Conservation (phyloP, 1,140 invertebrate species). For the Brachionus rubens region DNA sequence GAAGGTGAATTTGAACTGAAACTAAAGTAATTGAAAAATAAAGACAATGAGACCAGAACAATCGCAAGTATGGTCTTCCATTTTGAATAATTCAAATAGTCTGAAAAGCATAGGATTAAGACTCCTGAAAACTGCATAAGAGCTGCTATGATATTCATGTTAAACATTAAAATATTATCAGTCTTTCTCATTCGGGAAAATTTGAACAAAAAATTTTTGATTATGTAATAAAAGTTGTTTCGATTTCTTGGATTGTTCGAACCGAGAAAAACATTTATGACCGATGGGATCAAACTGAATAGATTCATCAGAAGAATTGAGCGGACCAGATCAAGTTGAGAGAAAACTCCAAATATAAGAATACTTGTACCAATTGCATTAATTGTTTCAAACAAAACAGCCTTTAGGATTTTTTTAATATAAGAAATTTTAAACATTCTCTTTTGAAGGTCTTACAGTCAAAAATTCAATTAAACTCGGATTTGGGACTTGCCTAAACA, state of each 20-base stretch:
- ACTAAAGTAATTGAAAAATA: background rate
- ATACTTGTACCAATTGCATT: constrained; percentile 30
- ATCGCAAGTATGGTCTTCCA: constrained; percentile 3
- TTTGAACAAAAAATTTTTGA: constrained; percentile 25
- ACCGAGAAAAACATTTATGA: background rate
- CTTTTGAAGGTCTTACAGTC: background rate
- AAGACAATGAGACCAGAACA: background rate
- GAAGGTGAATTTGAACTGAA: background rate
- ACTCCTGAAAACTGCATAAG: constrained; percentile 17
- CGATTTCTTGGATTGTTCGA: background rate
- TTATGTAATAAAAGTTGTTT: background rate
- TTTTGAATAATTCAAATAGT: background rate
- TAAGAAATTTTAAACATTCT: background rate
- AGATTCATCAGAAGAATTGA: constrained; percentile 20
- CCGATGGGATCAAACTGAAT: background rate
- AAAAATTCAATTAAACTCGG: background rate
- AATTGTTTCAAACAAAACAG: constrained; percentile 15
- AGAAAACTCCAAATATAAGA: constrained; percentile 10
- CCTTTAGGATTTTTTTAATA: background rate
- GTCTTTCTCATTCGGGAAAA: background rate
- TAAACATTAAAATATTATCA: constrained; percentile 20
- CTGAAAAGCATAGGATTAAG: background rate
- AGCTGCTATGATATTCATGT: background rate
- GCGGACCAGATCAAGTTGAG: constrained; percentile 3
- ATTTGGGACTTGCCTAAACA: constrained; percentile 17